Percentiles rank a stretch among this genome's conserved stretches.
These are phyloP conservation scores for Pristiophorus japonicus DNA, from an alignment of 2,113 vertebrate genomes.

Conservation along the genomic window DNA sequence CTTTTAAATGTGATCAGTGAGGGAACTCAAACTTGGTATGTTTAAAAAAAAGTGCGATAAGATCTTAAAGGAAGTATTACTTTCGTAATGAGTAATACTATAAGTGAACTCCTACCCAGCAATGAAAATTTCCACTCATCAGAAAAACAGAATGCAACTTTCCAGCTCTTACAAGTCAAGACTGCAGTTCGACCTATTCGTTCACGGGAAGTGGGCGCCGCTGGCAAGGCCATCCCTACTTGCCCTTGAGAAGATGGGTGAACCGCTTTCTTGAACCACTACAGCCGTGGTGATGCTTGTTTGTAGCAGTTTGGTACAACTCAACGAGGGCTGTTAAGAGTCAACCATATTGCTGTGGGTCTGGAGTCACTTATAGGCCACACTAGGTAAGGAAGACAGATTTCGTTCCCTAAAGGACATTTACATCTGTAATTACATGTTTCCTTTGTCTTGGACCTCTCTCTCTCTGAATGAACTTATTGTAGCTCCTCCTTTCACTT, in stretches of 20 bases:
- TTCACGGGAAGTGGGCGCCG: too few species aligned
- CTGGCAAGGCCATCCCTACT: too few species aligned
- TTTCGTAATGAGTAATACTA: neutral
- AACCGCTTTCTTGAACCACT: too few species aligned
- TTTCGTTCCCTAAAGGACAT: too few species aligned
- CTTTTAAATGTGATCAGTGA: neutral
- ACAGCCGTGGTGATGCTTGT: too few species aligned
- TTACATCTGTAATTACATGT: neutral
- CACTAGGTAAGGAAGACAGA: too few species aligned
- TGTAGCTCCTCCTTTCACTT: neutral
- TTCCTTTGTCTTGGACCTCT: neutral
- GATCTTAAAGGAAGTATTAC: neutral
- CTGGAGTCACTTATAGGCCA: too few species aligned
- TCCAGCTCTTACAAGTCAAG: neutral
- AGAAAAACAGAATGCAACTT: neutral
- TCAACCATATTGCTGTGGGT: too few species aligned
- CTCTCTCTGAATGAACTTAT: too few species aligned
- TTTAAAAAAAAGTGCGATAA: neutral
- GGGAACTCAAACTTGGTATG: neutral
- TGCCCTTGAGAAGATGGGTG: too few species aligned
- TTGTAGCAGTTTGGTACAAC: too few species aligned
- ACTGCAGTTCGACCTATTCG: neutral
- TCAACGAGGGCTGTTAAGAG: too few species aligned
- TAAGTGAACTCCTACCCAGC: neutral
- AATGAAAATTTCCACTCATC: neutral